A percentile compares a stretch with the other conserved stretches of the same genome.
Conservation (phyloP, 2,797 vertebrate genomes). For the Triplophysa yarkandensis region DNA sequence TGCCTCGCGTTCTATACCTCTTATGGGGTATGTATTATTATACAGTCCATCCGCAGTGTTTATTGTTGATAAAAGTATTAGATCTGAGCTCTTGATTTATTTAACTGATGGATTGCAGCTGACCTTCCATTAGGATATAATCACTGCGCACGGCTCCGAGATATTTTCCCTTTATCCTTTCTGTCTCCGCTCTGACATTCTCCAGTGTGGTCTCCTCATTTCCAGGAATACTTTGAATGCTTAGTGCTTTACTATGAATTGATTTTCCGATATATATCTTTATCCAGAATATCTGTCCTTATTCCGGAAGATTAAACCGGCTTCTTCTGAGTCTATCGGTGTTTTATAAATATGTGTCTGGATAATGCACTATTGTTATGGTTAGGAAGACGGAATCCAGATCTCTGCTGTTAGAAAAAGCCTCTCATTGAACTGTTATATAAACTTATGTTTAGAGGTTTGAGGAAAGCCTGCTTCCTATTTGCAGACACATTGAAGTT, state of each 20-base stretch:
- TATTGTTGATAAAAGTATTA: conserved; percentile 26
- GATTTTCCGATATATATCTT: conserved; percentile 23
- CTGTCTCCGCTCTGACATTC: conserved; percentile 1
- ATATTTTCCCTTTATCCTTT: conserved; percentile 21
- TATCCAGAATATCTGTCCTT: conserved; percentile 26
- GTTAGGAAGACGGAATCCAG: conserved; percentile 50
- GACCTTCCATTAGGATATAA: conserved; percentile 30
- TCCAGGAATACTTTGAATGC: conserved; percentile 22
- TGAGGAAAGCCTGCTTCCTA: conserved; percentile 11
- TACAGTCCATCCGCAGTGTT: conserved; percentile 7
- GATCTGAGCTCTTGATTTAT: conserved; percentile 31
- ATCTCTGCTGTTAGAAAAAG: conserved; percentile 33
- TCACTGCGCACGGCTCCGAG: conserved; percentile 11
- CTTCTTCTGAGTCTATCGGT: conserved; percentile 40
- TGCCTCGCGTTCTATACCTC: not conserved
- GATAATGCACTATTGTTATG: conserved; percentile 55
- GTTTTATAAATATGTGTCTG: conserved; percentile 58
- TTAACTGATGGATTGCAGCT: conserved; percentile 36
- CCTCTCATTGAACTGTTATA: conserved; percentile 10
- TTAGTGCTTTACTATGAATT: conserved; percentile 16
- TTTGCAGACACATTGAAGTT: not conserved
- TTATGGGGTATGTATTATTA: not conserved
- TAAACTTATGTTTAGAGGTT: conserved; percentile 17
- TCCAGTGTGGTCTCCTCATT: conserved; percentile 18
- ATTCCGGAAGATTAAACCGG: conserved; percentile 33